A percentile compares a stretch with the other conserved stretches of the same genome.
phyloP scores from a whole-genome alignment of 2,113 vertebrate genomes.

The Alethe castanea region DNA sequence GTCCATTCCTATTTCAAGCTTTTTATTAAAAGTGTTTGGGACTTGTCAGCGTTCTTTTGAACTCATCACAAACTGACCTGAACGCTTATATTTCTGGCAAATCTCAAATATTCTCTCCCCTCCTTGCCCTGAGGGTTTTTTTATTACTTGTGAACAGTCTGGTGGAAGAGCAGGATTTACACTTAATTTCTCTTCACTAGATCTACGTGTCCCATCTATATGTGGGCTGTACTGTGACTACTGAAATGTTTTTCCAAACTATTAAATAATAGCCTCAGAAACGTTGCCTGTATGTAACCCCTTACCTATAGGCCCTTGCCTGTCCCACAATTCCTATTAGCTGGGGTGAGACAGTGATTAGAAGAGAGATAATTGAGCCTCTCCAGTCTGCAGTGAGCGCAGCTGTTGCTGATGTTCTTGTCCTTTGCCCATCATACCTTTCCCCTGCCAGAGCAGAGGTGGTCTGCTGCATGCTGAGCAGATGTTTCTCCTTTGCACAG shows the following conservation, averaged over 20 bases:
- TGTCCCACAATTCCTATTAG: not conserved
- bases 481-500: slow-evolving; percentile 68
- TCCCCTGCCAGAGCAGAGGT: slow-evolving; percentile 44
- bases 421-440: slow-evolving; percentile 49
- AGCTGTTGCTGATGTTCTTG: slow-evolving; percentile 57
- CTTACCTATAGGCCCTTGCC: slow-evolving; percentile 19
- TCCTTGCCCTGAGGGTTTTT: not conserved
- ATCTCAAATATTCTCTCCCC: not conserved
- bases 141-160: not conserved
- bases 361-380: slow-evolving; percentile 58
- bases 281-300: not conserved
- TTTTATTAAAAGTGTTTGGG: not conserved
- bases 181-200: slow-evolving; percentile 23
- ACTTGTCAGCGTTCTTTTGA: not conserved
- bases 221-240: not conserved
- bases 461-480: slow-evolving; percentile 65
- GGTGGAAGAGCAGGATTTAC: slow-evolving; percentile 6
- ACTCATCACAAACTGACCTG: not conserved
- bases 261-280: not conserved
- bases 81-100: slow-evolving; percentile 1
- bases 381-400: not conserved
- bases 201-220: not conserved
- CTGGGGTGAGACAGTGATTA: slow-evolving; percentile 36
- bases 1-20: not conserved
- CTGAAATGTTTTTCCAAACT: not conserved